These are phyloP conservation scores for Neoseiulus cucumeris DNA, from an alignment of 1,140 invertebrate genomes.

Conservation along the genomic window DNA sequence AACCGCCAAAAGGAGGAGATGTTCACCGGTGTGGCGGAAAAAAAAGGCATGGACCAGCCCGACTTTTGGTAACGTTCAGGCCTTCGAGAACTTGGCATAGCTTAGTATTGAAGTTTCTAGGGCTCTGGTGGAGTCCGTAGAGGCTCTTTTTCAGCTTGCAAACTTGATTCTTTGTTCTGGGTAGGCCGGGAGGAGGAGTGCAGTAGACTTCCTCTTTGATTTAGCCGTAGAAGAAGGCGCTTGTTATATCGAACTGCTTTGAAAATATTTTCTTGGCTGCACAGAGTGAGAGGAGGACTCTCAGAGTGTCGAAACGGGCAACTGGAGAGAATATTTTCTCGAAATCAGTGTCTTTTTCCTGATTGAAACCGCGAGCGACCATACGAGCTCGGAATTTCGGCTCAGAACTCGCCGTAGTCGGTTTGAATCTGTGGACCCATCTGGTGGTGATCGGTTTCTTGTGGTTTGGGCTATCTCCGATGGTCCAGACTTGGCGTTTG, in stretches of 20 bases:
- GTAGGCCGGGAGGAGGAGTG: slow-evolving; percentile 11
- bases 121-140: slow-evolving; percentile 24
- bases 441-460: too few species aligned
- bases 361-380: slow-evolving; percentile 22
- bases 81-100: background rate
- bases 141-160: slow-evolving; percentile 19
- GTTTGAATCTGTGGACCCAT: background rate
- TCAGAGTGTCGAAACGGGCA: background rate
- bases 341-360: slow-evolving; percentile 19
- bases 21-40: background rate
- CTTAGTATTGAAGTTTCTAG: slow-evolving; percentile 21
- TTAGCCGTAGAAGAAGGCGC: background rate
- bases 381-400: slow-evolving; percentile 28
- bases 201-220: slow-evolving; percentile 14
- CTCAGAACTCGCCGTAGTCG: slow-evolving; percentile 14
- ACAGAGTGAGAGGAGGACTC: background rate
- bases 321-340: slow-evolving; percentile 20
- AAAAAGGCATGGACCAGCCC: background rate
- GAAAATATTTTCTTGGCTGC: background rate
- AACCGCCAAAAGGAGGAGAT: background rate
- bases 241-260: background rate
- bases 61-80: background rate
- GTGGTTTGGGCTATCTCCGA: background rate
- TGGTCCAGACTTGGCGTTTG: background rate
- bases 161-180: background rate